These are phyloP conservation scores for Xenopus petersii DNA, from an alignment of 2,797 vertebrate genomes.

Conservation along the genomic window DNA sequence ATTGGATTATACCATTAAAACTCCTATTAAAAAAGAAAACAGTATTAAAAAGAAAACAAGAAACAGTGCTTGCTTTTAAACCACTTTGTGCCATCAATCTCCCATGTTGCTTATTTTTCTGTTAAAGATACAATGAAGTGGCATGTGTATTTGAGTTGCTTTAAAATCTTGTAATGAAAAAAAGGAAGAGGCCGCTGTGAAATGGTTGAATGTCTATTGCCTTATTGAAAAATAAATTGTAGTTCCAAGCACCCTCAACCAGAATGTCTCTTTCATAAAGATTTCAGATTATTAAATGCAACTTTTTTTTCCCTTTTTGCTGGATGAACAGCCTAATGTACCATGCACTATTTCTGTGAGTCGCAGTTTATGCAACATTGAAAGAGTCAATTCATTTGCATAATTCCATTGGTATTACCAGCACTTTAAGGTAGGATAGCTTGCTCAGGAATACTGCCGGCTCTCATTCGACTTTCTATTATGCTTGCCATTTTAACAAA, in stretches of 20 bases:
- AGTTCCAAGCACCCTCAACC: conserved; percentile 75
- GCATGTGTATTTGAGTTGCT: conserved; percentile 54
- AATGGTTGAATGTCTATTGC: conserved; percentile 69
- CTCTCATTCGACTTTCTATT: conserved; percentile 60
- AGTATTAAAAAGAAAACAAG: conserved; percentile 34
- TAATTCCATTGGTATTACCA: conserved; percentile 92
- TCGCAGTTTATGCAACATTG: conserved; percentile 98
- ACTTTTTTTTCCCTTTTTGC: conserved; percentile 73
- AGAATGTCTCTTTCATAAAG: conserved; percentile 81
- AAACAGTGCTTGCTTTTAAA: conserved; percentile 51
- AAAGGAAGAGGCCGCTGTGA: conserved; percentile 56
- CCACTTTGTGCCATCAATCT: conserved; percentile 45
- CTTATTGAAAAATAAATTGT: conserved; percentile 81
- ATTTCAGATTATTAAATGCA: conserved; percentile 74
- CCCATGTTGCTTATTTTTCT: conserved; percentile 52
- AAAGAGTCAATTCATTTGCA: conserved; percentile 99
- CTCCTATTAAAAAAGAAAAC: conserved; percentile 51
- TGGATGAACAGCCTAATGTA: conserved; percentile 98
- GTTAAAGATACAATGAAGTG: conserved; percentile 48
- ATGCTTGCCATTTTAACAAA: conserved; percentile 82
- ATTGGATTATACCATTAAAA: conserved; percentile 61
- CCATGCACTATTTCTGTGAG: conserved; percentile 92
- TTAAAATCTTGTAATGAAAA: conserved; percentile 64
- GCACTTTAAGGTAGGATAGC: conserved; percentile 89
- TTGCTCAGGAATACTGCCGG: conserved; percentile 76